phyloP scores from a whole-genome alignment of 2,113 vertebrate genomes.

The Variabilichromis moorii region DNA sequence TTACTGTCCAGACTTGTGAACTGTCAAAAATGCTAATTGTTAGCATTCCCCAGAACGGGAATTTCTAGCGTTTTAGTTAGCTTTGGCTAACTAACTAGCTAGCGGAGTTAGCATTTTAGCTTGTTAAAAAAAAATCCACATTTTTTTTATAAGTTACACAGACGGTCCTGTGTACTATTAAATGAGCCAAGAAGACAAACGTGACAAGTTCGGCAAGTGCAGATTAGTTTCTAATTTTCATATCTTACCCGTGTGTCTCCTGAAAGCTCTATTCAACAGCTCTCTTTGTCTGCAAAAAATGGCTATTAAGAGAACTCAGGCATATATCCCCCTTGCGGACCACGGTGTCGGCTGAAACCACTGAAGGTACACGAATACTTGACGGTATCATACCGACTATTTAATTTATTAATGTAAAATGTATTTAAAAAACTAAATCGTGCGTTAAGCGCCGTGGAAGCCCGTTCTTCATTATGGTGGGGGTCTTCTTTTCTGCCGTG shows the following conservation, averaged over 20 bases:
- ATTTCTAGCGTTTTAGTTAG: slow-evolving; percentile 15
- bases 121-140: background rate
- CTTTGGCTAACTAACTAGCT: slow-evolving; percentile 32
- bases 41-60: slow-evolving; percentile 22
- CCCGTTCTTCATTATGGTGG: slow-evolving; percentile 42
- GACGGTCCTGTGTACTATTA: background rate
- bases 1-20: background rate
- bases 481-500: slow-evolving; percentile 35
- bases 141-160: background rate
- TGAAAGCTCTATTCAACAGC: slow-evolving; percentile 59
- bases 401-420: background rate
- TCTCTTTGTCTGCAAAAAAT: slow-evolving; percentile 77
- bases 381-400: slow-evolving; percentile 56
- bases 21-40: slow-evolving; percentile 49
- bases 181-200: background rate
- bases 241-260: slow-evolving; percentile 58
- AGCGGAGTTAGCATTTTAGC: slow-evolving; percentile 40
- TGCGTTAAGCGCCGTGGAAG: background rate
- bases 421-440: background rate
- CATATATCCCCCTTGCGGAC: slow-evolving; percentile 62
- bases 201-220: background rate
- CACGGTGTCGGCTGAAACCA: slow-evolving; percentile 51
- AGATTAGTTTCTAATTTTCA: background rate
- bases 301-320: slow-evolving; percentile 69
- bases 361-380: slow-evolving; percentile 3